Evolutionary conservation across 2,888 invertebrate genomes (phyloP).

Genomic region (Lasioglossum morio): DNA sequence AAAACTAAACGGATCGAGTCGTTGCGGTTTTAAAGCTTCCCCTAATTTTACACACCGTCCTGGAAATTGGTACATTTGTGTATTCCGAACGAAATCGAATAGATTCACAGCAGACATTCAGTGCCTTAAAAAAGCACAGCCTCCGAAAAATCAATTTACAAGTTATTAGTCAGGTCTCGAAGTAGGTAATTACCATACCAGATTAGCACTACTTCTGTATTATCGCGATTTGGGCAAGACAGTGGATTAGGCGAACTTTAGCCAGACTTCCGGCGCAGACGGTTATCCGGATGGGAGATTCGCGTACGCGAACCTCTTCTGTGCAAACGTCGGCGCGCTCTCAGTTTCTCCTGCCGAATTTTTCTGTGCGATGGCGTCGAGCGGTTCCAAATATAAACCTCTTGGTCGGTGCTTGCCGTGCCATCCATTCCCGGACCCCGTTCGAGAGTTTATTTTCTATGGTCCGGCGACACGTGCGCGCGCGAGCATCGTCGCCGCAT

Average conservation of each 20-base stretch:
- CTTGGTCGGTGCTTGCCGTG: slow-evolving; percentile 60
- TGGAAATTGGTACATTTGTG: too few relatives aligned
- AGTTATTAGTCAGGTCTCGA: too few relatives aligned
- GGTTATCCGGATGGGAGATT: background rate
- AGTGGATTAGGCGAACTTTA: background rate
- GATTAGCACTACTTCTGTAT: background rate
- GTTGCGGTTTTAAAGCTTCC: too few relatives aligned
- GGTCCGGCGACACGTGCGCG: slow-evolving; percentile 75
- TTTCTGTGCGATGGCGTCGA: slow-evolving; percentile 63
- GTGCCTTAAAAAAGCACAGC: too few relatives aligned
- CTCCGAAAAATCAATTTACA: too few relatives aligned
- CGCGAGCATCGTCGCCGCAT: slow-evolving; percentile 39
- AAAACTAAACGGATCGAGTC: too few relatives aligned
- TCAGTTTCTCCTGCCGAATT: slow-evolving; percentile 58
- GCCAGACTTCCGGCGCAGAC: background rate
- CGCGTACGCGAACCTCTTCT: background rate
- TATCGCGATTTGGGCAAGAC: background rate
- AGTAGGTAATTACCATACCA: too few relatives aligned
- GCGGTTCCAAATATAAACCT: slow-evolving; percentile 81
- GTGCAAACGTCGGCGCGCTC: slow-evolving; percentile 68
- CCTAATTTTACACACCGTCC: too few relatives aligned
- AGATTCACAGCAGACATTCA: too few relatives aligned
- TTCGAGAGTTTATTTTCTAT: slow-evolving; percentile 75
- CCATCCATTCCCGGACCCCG: slow-evolving; percentile 66
- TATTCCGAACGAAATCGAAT: too few relatives aligned